A percentile compares a stretch with the other conserved stretches of the same genome.
Evolutionary conservation across 2,888 invertebrate species (phyloP).

Genomic region (Caradrina kadenii): DNA sequence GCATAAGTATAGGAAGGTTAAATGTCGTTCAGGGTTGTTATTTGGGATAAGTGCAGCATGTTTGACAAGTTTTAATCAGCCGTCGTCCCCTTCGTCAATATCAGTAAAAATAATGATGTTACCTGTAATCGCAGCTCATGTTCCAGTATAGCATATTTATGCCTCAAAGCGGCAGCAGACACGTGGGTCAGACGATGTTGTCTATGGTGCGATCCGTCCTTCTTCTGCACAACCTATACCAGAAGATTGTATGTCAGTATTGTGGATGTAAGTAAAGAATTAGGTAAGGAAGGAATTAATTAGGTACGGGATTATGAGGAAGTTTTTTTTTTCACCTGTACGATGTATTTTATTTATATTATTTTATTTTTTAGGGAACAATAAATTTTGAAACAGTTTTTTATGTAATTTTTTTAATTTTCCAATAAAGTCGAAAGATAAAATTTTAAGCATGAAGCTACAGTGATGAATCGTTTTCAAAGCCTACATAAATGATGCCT

Average conservation of each 20-base stretch:
- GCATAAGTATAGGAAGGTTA: no score
- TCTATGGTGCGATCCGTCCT: constrained; percentile 78
- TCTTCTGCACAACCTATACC: constrained; percentile 86
- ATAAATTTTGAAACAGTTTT: not conserved
- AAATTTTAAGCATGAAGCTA: constrained; percentile 71
- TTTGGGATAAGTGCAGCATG: no score
- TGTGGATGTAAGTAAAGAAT: not conserved
- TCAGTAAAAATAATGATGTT: constrained; percentile 18
- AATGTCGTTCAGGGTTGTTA: no score
- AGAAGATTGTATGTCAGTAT: constrained; percentile 33
- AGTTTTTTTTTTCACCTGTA: not conserved
- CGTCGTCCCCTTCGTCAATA: not conserved
- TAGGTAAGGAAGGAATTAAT: not conserved
- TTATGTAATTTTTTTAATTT: not conserved
- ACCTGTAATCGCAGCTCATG: constrained; percentile 88
- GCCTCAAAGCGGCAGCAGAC: constrained; percentile 84
- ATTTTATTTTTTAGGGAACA: not conserved
- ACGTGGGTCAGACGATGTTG: constrained; percentile 84
- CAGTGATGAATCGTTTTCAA: constrained; percentile 63
- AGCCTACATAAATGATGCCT: constrained; percentile 68
- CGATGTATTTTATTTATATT: not conserved
- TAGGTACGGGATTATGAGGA: no score
- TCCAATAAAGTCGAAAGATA: constrained; percentile 27
- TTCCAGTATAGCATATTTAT: constrained; percentile 88
- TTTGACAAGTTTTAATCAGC: no score